Evolutionary conservation across 2,888 invertebrate species (phyloP).

Genomic region (Caenorhabditis sp.): DNA sequence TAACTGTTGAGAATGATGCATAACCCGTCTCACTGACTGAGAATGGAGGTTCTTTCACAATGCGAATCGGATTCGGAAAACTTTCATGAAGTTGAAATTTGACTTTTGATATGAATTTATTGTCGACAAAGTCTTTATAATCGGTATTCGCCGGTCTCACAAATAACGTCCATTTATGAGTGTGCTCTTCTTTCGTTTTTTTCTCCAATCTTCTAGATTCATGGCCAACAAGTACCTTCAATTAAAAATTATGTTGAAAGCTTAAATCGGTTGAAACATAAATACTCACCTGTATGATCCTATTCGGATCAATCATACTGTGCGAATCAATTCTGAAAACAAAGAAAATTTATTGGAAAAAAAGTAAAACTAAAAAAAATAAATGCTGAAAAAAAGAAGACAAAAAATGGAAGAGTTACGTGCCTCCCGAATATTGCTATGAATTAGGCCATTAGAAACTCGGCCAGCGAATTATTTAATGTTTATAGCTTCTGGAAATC

Average conservation of each 20-base stretch:
- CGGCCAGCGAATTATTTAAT: background rate
- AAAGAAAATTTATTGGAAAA: background rate
- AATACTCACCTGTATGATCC: slow-evolving; percentile 10
- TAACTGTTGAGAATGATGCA: slow-evolving; percentile 21
- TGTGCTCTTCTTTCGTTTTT: slow-evolving; percentile 10
- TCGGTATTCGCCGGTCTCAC: slow-evolving; percentile 33
- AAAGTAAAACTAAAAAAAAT: background rate
- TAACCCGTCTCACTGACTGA: slow-evolving; percentile 33
- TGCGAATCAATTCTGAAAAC: slow-evolving; percentile 2
- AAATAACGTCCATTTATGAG: slow-evolving; percentile 37
- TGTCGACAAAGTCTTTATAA: slow-evolving; percentile 27
- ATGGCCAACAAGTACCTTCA: slow-evolving; percentile 30
- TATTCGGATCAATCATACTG: background rate
- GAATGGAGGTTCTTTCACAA: slow-evolving; percentile 26
- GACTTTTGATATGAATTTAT: slow-evolving; percentile 34
- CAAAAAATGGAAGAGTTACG: background rate
- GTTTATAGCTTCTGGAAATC: background rate
- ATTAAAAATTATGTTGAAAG: background rate
- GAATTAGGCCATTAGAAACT: background rate
- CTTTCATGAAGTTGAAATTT: slow-evolving; percentile 27
- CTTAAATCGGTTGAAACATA: background rate
- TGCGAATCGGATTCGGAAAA: slow-evolving; percentile 17
- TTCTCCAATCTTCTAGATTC: slow-evolving; percentile 7
- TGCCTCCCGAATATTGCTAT: background rate
- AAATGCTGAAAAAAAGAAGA: background rate